phyloP scores from a whole-genome alignment of 2,113 vertebrate species.

The Parus major region DNA sequence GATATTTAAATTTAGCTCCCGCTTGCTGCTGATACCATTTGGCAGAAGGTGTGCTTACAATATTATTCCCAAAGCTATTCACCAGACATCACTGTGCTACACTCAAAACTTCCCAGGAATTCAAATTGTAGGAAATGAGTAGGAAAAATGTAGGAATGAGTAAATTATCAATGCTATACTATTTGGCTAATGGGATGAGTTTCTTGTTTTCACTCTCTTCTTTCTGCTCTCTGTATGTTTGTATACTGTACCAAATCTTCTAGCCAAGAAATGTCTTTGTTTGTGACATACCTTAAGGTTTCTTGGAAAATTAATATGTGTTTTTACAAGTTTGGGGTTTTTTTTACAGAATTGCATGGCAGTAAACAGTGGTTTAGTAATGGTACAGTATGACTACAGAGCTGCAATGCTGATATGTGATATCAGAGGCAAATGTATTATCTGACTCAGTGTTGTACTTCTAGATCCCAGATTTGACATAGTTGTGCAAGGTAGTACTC shows the following conservation, averaged over 20 bases:
- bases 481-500: not conserved
- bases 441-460: not conserved
- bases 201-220: not conserved
- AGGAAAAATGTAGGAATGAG: not conserved
- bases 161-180: not conserved
- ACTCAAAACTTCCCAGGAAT: not conserved
- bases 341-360: not conserved
- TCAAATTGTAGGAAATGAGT: not conserved
- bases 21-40: conserved; percentile 20
- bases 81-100: not conserved
- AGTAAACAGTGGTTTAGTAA: not conserved
- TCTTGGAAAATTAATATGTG: not conserved
- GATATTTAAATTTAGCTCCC: conserved; percentile 54
- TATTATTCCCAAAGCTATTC: conserved; percentile 16
- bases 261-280: not conserved
- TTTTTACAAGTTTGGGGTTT: not conserved
- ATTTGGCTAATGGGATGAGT: not conserved
- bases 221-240: not conserved
- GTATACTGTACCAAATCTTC: not conserved
- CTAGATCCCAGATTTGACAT: not conserved
- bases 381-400: not conserved
- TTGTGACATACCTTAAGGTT: not conserved
- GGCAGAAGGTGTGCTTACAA: conserved; percentile 17
- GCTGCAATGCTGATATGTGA: not conserved
- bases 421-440: not conserved